Percentiles rank a stretch among this genome's conserved stretches.
Evolutionary conservation across 2,113 vertebrate species (phyloP).

Genomic region (Fulmarus glacialis): DNA sequence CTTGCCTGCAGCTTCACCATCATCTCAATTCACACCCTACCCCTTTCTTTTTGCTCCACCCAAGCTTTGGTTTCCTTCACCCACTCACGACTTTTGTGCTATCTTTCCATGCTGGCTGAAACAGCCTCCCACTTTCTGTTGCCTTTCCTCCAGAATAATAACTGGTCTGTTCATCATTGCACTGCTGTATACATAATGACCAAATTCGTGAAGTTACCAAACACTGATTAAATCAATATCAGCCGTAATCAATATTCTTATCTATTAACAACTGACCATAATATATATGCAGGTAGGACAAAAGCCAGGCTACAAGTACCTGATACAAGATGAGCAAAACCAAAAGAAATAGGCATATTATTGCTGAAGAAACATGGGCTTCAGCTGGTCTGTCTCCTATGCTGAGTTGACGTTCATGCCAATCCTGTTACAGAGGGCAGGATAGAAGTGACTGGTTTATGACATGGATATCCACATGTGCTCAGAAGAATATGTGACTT

Average conservation of each 20-base stretch:
- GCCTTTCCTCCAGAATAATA: neutral
- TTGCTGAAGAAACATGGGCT: neutral
- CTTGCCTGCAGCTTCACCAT: neutral
- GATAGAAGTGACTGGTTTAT: neutral
- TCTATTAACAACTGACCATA: neutral
- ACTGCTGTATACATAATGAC: accelerated
- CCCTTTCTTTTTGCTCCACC: neutral
- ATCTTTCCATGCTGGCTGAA: neutral
- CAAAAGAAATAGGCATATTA: neutral
- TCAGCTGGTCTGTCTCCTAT: neutral
- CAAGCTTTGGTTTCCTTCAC: neutral
- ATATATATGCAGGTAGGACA: neutral
- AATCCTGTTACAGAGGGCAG: neutral
- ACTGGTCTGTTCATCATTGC: neutral
- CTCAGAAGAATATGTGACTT: neutral
- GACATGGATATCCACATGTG: neutral
- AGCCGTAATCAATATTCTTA: neutral
- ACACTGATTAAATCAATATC: neutral
- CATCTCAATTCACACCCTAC: neutral
- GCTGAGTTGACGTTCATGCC: neutral
- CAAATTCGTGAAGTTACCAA: neutral
- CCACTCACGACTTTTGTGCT: neutral
- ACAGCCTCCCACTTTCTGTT: neutral
- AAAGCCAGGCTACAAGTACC: neutral
- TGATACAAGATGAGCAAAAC: neutral